Evolutionary conservation across 2,797 vertebrate species (phyloP).

Genomic region (Spheniscus humboldti): DNA sequence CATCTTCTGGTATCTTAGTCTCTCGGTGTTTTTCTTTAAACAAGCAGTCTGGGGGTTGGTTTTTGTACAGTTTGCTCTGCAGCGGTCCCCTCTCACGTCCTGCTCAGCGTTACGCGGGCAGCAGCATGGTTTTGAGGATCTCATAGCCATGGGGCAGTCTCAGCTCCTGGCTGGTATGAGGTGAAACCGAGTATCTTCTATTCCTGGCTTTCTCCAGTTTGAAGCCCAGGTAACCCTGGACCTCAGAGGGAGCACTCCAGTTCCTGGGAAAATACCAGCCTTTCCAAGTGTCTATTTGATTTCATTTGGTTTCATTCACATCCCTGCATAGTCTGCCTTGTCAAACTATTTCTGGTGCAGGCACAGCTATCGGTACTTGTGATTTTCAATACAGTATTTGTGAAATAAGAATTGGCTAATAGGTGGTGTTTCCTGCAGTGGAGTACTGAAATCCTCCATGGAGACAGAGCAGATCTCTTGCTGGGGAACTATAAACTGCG

Average conservation of each 20-base stretch:
- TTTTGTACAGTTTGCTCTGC: neutral
- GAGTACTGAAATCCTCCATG: neutral
- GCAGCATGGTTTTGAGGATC: neutral
- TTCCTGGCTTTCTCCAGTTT: accelerated
- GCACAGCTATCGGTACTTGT: neutral
- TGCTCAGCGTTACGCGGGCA: accelerated
- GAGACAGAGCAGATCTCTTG: neutral
- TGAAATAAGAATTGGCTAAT: neutral
- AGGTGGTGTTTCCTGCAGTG: neutral
- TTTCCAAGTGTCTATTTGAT: accelerated
- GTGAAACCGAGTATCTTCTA: accelerated
- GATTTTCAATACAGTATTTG: accelerated
- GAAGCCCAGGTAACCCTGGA: neutral
- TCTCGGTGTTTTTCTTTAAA: neutral
- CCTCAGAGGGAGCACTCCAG: neutral
- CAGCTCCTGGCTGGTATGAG: neutral
- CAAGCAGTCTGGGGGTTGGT: neutral
- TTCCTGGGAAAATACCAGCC: neutral
- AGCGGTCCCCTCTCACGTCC: neutral
- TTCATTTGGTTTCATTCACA: accelerated
- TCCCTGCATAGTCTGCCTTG: neutral
- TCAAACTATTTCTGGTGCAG: neutral
- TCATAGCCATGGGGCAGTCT: accelerated
- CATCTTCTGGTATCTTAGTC: neutral
- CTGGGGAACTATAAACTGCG: neutral